phyloP scores from a whole-genome alignment of 2,888 invertebrate genomes.

The Drosophila formosana region DNA sequence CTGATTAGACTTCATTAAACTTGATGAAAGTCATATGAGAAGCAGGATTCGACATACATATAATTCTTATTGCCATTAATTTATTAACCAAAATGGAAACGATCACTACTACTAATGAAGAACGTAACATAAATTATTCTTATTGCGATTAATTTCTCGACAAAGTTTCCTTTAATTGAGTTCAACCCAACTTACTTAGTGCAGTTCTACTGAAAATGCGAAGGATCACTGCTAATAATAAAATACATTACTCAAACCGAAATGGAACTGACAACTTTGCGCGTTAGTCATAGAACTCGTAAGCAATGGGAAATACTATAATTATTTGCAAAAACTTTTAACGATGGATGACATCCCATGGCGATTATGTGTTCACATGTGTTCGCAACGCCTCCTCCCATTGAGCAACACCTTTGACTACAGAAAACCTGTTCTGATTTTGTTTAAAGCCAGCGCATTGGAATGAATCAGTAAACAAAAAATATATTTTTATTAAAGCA shows the following conservation, averaged over 20 bases:
- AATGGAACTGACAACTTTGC: conserved; percentile 1
- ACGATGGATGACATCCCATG: conserved; percentile 23
- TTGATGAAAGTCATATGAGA: neutral
- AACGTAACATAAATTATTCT: neutral
- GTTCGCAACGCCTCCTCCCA: neutral
- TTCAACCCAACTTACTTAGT: neutral
- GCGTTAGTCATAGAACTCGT: conserved; percentile 14
- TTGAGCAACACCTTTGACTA: conserved; percentile 11
- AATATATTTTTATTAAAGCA: conserved; percentile 9
- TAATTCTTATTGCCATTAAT: neutral
- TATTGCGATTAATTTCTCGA: neutral
- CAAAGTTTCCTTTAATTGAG: neutral
- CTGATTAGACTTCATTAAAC: neutral
- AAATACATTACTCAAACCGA: neutral
- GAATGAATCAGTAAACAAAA: conserved; percentile 43
- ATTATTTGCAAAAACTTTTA: conserved; percentile 19
- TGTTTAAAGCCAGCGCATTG: conserved; percentile 24
- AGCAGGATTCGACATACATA: neutral
- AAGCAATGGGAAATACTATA: conserved; percentile 16
- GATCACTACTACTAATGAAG: no score
- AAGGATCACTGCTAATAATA: neutral
- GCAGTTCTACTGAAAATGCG: neutral
- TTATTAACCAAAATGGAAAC: no score
- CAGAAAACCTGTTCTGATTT: conserved; percentile 33
- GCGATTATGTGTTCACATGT: conserved; percentile 2